Conservation (phyloP, 2,888 invertebrate species). For the Lithophane socia region DNA sequence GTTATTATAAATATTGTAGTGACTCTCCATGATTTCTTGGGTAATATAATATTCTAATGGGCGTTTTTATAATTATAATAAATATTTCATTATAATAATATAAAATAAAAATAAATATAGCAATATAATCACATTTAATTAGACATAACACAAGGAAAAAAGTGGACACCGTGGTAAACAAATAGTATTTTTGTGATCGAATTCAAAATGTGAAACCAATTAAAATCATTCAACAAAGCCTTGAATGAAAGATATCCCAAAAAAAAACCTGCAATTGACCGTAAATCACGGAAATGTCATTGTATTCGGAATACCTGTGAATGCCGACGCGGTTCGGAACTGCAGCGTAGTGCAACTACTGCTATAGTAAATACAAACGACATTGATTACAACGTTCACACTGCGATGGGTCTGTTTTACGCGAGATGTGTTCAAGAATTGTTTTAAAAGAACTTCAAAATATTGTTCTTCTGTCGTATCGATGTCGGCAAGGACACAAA, state of each 20-base stretch:
- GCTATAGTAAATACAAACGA: constrained; percentile 73
- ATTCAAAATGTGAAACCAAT: neutral
- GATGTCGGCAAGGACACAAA: neutral
- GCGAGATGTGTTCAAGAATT: constrained; percentile 39
- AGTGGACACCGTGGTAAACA: neutral
- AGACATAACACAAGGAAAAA: too few relatives aligned
- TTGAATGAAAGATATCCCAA: constrained; percentile 10
- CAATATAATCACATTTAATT: too few relatives aligned
- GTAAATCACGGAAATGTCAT: constrained; percentile 48
- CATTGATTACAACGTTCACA: constrained; percentile 77
- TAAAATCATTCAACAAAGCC: constrained; percentile 23
- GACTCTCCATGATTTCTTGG: too few relatives aligned
- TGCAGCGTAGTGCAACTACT: constrained; percentile 51
- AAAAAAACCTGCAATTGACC: constrained; percentile 26
- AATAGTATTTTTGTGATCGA: neutral
- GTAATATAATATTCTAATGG: too few relatives aligned
- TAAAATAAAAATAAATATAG: too few relatives aligned
- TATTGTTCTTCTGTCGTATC: neutral
- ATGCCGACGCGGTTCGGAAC: constrained; percentile 16
- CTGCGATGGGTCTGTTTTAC: constrained; percentile 60
- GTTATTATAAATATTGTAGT: too few relatives aligned
- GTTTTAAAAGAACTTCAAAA: neutral
- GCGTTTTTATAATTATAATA: too few relatives aligned
- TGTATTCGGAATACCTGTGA: constrained; percentile 55
- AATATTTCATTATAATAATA: too few relatives aligned